Evolutionary conservation across 2,888 invertebrate species (phyloP), one percentile per base, ranked within the genome.

Genomic region (Morpho deidamia): DNA sequence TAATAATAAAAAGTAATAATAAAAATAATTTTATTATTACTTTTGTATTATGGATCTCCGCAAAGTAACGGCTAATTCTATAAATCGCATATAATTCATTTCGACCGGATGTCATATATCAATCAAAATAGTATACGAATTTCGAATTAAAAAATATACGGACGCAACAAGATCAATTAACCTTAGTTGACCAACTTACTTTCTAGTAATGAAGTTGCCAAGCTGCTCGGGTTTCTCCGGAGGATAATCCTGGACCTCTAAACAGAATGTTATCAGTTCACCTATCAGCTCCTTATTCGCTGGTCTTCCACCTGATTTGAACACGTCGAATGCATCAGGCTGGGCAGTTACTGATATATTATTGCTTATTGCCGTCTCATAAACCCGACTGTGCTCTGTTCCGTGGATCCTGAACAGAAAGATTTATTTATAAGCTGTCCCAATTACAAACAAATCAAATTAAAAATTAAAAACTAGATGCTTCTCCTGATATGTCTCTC

Each of bases 321-420:
- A 69, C 1, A 63, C 56, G 0, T 69, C 62, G 38, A 74, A 65
- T 0, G 59, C 46, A 8, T 74, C n/a, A 9, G 69, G 65, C 43
- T 84, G 80, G 0, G 73, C 63, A 0, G 71, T 7, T 0, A 81
- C 10, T 0, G 70, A 47, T 0, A 84, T 64, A 11, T 81, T 76
- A 61, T 79, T 69, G 34, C 67, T 49, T 0, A 71, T 11, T 0
- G 78, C 83, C 0, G 78, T 44, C 0, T 83, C 73, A 55, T 74
- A 83, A 0, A 77, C 69, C 0, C 68, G 58, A 8, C 75, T 81
- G 0, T 61, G 51, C 0, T 59, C 47, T 7, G 72, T 71, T 0
- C 86, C 86, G 41, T 86, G 85, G 48, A 86, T 81, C 85, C 85
- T 85, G 59, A 7, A 11, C 12, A 39, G 7, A 38, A 46, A 23